Evolutionary conservation across 2,797 vertebrate genomes (phyloP), one percentile per base, ranked within the genome.

Genomic region (Pseudomugil gertrudae): DNA sequence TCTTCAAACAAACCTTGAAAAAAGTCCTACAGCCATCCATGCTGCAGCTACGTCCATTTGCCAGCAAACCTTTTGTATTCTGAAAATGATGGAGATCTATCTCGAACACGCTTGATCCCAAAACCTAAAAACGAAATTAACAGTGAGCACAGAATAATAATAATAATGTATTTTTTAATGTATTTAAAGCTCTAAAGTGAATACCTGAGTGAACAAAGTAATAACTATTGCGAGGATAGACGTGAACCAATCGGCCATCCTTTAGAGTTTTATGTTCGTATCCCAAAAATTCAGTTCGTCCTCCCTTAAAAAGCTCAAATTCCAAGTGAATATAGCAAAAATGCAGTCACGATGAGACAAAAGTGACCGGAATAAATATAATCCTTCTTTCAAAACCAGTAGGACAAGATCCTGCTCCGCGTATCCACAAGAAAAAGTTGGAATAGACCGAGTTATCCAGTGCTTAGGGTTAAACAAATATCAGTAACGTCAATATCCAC

Each of bases 1-100:
- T 98, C 92, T 97, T 99, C 74, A 99, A 87, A 90, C 97, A 99
- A 67, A 99, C 92, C 75, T 93, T 95, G 90, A 99, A 99, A 95
- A 96, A 98, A 87, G 96, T 99, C 91, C 95, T 93, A 93, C 98
- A 99, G 80, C 95, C 93, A 5, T 92, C 87, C 80, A 68, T 55
- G 72, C 87, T 87, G 93, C 97, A 99, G 61, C 92, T 85, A 72
- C 83, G 90, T 66, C 96, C 97, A 79, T 94, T 97, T 56, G 95
- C 94, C 90, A 98, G 93, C 64, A 94, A 90, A 81, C 95, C 95
- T 74, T 91, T 92, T 76, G 93, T 92, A 78, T 99, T 99, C 82
- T 94, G 93, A 93, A 99, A 99, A 88, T 98, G 95, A 87, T 96
- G 96, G 85, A 99, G 95, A 81, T 97, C 94, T 88, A 99, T 81